A percentile compares a stretch with the other conserved stretches of the same genome.
Evolutionary conservation across 2,113 vertebrate species (phyloP).

Genomic region (Ceyx melanurus): DNA sequence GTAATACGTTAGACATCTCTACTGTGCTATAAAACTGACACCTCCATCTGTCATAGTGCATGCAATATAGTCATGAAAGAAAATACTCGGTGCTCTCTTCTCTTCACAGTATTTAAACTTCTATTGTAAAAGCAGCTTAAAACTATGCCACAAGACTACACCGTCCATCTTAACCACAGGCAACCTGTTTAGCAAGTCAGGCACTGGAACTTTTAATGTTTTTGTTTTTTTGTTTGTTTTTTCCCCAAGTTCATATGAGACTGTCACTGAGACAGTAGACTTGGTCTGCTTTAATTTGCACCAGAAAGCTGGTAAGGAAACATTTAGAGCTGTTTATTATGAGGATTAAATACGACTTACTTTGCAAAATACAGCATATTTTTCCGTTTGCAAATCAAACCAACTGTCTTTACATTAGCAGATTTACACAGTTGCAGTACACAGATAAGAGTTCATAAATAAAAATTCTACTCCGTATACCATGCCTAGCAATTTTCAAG

Average conservation of each 20-base stretch:
- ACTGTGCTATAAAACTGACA: slow-evolving; percentile 61
- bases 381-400: slow-evolving; percentile 73
- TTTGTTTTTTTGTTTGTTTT: background rate
- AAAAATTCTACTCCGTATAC: slow-evolving; percentile 79
- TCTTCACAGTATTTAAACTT: slow-evolving; percentile 60
- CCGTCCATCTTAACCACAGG: slow-evolving; percentile 61
- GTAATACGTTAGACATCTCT: slow-evolving; percentile 44
- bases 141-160: slow-evolving; percentile 71
- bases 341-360: slow-evolving; percentile 70
- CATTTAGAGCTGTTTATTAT: slow-evolving; percentile 75
- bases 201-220: slow-evolving; percentile 64
- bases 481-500: slow-evolving; percentile 76
- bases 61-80: slow-evolving; percentile 71
- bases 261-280: slow-evolving; percentile 64
- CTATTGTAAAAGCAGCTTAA: slow-evolving; percentile 68
- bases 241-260: slow-evolving; percentile 59
- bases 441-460: slow-evolving; percentile 82
- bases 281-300: slow-evolving; percentile 72
- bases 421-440: slow-evolving; percentile 70
- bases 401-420: slow-evolving; percentile 71
- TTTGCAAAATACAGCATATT: slow-evolving; percentile 69
- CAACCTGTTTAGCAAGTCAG: slow-evolving; percentile 72
- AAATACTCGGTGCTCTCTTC: slow-evolving; percentile 54
- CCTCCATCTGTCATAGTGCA: slow-evolving; percentile 58
- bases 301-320: slow-evolving; percentile 71